Evolutionary conservation across 2,888 invertebrate species (phyloP), one percentile per base, ranked within the genome.

Genomic region (Pandemis heparana): DNA sequence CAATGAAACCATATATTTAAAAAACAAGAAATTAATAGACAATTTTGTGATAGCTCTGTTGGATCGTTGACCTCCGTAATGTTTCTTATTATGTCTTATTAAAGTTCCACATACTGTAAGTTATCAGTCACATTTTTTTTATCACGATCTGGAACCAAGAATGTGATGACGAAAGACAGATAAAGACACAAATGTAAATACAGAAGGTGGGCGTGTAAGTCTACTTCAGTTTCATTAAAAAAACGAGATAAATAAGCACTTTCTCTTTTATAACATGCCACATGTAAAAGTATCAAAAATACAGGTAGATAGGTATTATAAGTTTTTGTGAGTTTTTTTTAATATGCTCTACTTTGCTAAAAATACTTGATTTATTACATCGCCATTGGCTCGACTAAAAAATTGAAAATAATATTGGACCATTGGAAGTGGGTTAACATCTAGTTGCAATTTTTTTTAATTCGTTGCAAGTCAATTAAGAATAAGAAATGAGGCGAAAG

Each of bases 81-180:
- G n/a, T 2, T n/a, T n/a, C 8, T n/a, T 60, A 12, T 38, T 38
- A 38, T 14, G n/a, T 38, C 7, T 60, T 14, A 39, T 38, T 60
- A 7, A 39, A 41, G 8, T 60, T 39, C 60, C 38, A 60, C 38
- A 60, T n/a, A 4, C 38, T 41, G 14, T 38, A n/a, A 16, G 16
- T 51, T 51, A 65, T 65, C 65, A 51, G 48, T 51, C 48, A 65
- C 51, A 46, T 65, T 38, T 39, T 64, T 38, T 65, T 65, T 65
- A 65, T 65, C 65, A 14, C 6, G 65, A 60, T 60, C 10, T 16
- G 41, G 10, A 16, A 62, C 62, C 16, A 41, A 62, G 62, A 62
- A 62, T 62, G 62, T 18, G 41, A 18, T 62, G 62, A 62, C 62
- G 62, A 62, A 10, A 38, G 12, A 5, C 62, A 8, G 62, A 62